These are phyloP conservation scores for Chloebia gouldiae DNA, from an alignment of 2,113 vertebrate species.

Conservation along the genomic window DNA sequence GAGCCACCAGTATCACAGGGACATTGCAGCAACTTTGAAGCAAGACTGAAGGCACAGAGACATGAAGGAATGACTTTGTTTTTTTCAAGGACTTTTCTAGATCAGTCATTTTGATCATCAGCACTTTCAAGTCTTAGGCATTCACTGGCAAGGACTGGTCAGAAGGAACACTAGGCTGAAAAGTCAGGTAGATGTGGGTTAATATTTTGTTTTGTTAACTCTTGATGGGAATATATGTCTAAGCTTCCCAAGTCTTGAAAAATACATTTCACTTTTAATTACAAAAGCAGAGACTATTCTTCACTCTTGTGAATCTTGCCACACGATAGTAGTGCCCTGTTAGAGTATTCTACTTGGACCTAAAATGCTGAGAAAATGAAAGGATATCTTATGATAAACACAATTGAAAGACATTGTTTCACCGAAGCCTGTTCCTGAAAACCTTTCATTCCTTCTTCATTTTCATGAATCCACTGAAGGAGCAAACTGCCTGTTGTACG, in stretches of 20 bases:
- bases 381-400: neutral
- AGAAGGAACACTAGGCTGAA: neutral
- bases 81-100: neutral
- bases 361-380: neutral
- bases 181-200: neutral
- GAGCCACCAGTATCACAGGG: neutral
- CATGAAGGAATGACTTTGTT: neutral
- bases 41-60: neutral
- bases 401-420: neutral
- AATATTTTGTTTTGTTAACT: neutral
- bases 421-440: neutral
- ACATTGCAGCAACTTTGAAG: neutral
- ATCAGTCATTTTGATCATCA: neutral
- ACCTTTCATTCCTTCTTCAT: neutral
- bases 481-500: neutral
- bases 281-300: neutral
- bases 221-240: neutral
- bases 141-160: neutral
- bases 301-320: neutral
- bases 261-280: neutral
- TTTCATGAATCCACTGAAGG: neutral
- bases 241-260: neutral
- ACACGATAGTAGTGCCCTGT: neutral
- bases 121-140: neutral
- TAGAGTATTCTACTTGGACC: neutral